phyloP scores from a whole-genome alignment of 2,113 vertebrate genomes.

The Planiliza haematocheilus region DNA sequence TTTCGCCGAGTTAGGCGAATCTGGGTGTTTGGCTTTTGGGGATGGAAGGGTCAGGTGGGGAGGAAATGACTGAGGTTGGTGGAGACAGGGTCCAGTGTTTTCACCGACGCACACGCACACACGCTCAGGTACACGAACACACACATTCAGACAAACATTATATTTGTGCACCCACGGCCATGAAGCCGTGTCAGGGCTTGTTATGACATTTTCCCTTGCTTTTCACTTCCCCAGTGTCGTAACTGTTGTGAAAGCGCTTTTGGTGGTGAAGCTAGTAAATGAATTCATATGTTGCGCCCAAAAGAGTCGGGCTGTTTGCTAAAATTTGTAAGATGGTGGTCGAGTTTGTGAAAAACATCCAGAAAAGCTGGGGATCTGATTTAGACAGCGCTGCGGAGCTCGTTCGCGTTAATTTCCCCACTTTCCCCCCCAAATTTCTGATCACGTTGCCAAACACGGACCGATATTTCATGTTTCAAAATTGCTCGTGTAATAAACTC shows the following conservation, averaged over 20 bases:
- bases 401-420: constrained; percentile 5
- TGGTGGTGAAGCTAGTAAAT: constrained; percentile 41
- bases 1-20: constrained; percentile 37
- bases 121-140: constrained; percentile 16
- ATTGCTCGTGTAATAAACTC: constrained; percentile 55
- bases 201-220: constrained; percentile 49
- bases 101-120: constrained; percentile 34
- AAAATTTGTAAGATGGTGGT: constrained; percentile 35
- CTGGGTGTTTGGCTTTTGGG: constrained; percentile 35
- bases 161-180: constrained; percentile 35
- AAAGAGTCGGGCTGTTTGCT: constrained; percentile 38
- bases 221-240: constrained; percentile 40
- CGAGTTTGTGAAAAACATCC: constrained; percentile 30
- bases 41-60: constrained; percentile 54
- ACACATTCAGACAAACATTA: constrained; percentile 39
- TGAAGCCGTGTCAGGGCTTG: constrained; percentile 51
- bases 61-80: constrained; percentile 73
- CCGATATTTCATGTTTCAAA: constrained; percentile 51
- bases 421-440: constrained; percentile 1
- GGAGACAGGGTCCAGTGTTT: constrained; percentile 72
- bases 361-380: constrained; percentile 31
- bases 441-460: constrained; percentile 32
- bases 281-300: constrained; percentile 40
- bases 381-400: constrained; percentile 21
- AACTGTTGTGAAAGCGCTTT: constrained; percentile 56